Evolutionary conservation across 2,113 vertebrate species (phyloP).

Genomic region (Spizaetus ornatus): DNA sequence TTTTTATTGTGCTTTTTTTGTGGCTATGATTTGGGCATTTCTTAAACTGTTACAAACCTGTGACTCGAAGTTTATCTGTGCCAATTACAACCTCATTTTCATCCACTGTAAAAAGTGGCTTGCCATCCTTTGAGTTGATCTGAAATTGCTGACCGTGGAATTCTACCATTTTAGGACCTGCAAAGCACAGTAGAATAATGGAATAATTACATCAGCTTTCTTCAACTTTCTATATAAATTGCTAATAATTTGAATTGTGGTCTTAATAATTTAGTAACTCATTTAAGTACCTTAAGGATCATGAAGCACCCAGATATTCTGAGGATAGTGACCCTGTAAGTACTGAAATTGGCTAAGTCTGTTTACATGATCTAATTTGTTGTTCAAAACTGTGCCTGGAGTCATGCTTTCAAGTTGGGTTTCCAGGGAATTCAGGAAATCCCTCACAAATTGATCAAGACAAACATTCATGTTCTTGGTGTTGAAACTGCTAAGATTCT

Average conservation of each 20-base stretch:
- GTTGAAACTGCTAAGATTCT: not conserved
- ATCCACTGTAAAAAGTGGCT: slow-evolving; percentile 86
- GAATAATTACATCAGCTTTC: not conserved
- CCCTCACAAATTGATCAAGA: not conserved
- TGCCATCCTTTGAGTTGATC: slow-evolving; percentile 80
- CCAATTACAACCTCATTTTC: slow-evolving; percentile 82
- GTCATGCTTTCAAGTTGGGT: not conserved
- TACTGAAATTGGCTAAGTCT: not conserved
- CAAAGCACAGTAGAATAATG: slow-evolving; percentile 31
- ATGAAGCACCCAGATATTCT: not conserved
- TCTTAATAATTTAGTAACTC: not conserved
- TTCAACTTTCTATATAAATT: not conserved
- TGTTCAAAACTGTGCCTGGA: not conserved
- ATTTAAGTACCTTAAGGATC: not conserved
- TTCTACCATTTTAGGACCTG: slow-evolving; percentile 86
- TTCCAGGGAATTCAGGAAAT: not conserved
- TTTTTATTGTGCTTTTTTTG: not conserved
- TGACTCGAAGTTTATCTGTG: slow-evolving; percentile 89
- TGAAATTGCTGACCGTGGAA: slow-evolving; percentile 81
- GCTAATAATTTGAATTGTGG: not conserved
- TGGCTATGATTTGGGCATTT: not conserved
- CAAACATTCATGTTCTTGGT: not conserved
- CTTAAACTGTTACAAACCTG: slow-evolving; percentile 75
- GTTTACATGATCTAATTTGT: not conserved
- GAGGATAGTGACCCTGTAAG: not conserved